phyloP scores from a whole-genome alignment of 2,797 vertebrate genomes.

The Salarias fasciatus region DNA sequence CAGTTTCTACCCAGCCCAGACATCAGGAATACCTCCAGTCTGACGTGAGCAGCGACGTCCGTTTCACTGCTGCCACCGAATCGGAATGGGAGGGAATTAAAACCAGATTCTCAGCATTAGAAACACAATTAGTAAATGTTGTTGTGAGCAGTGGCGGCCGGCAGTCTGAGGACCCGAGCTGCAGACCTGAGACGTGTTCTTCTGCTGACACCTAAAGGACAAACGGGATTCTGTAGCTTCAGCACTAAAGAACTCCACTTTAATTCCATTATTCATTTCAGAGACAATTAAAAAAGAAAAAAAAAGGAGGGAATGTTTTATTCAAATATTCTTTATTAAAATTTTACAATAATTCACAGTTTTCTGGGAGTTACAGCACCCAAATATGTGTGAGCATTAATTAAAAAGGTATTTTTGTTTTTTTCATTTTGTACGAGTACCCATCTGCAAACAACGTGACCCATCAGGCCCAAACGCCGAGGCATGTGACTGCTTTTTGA shows the following conservation, averaged over 20 bases:
- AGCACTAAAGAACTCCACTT: not conserved
- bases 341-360: constrained; percentile 81
- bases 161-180: constrained; percentile 12
- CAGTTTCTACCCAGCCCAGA: constrained; percentile 69
- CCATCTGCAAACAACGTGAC: constrained; percentile 54
- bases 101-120: no score
- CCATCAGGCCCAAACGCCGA: constrained; percentile 24
- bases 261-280: no score
- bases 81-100: not conserved
- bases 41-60: constrained; percentile 43
- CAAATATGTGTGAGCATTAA: constrained; percentile 52
- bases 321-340: constrained; percentile 74
- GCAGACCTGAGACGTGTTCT: constrained; percentile 38
- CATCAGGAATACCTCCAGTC: constrained; percentile 56
- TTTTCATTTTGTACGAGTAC: constrained; percentile 56
- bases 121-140: constrained; percentile 2
- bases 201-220: constrained; percentile 86
- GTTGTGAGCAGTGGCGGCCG: not conserved
- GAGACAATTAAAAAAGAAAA: not conserved
- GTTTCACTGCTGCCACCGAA: constrained; percentile 19
- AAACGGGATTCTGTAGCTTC: constrained; percentile 55
- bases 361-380: constrained; percentile 72
- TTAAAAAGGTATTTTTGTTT: constrained; percentile 70
- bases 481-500: no score
- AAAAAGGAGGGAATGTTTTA: constrained; percentile 8